phyloP scores from a whole-genome alignment of 2,797 vertebrate genomes.

The Gymnoscopelus braueri region DNA sequence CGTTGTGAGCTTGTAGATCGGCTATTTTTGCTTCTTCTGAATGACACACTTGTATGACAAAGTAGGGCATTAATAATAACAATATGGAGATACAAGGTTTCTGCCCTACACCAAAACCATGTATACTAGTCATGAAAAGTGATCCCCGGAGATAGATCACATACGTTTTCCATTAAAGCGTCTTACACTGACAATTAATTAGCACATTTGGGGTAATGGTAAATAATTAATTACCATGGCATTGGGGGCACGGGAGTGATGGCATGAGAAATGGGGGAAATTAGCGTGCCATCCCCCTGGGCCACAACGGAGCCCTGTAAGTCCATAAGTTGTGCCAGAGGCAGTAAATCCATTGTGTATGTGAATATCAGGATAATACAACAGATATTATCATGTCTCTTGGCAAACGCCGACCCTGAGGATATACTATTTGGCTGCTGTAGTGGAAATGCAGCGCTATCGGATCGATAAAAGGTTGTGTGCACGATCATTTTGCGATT shows the following conservation, averaged over 20 bases:
- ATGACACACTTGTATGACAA: too few species aligned
- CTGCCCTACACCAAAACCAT: too few species aligned
- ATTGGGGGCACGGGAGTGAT: conserved; percentile 62
- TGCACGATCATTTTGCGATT: conserved; percentile 70
- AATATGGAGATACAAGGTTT: too few species aligned
- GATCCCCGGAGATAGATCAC: conserved; percentile 58
- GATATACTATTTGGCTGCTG: conserved; percentile 61
- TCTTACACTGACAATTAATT: conserved; percentile 74
- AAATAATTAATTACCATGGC: conserved; percentile 73
- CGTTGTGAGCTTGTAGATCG: too few species aligned
- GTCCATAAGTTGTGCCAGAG: conserved; percentile 8
- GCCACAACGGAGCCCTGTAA: conserved; percentile 30
- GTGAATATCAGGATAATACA: conserved; percentile 65
- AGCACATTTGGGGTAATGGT: conserved; percentile 65
- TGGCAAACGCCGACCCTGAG: conserved; percentile 56
- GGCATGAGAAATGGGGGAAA: conserved; percentile 49
- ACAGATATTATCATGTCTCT: conserved; percentile 66
- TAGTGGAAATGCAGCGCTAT: conserved; percentile 53
- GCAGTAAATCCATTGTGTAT: conserved; percentile 48
- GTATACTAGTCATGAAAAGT: conserved; percentile 59
- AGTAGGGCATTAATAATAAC: too few species aligned
- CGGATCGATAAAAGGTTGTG: conserved; percentile 66
- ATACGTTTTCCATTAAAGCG: conserved; percentile 60
- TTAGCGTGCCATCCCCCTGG: conserved; percentile 15
- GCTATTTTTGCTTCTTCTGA: too few species aligned